Conservation (phyloP, 2,888 invertebrate genomes). For the Venustoraphidia nigricollis region DNA sequence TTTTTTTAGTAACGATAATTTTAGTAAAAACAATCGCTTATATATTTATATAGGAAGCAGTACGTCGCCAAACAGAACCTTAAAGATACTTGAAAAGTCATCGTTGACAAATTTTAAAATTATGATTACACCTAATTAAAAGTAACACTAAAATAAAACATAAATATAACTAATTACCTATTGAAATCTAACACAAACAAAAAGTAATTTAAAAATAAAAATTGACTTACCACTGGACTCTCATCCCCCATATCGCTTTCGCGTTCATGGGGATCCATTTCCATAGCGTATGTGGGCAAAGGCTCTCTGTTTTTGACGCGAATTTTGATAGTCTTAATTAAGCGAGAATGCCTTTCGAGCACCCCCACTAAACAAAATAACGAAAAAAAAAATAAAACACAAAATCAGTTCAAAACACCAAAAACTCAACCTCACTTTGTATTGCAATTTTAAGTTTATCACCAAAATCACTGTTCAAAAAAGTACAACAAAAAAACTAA, state of each 20-base stretch:
- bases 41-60: too few species aligned
- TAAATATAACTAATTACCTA: neutral
- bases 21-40: too few species aligned
- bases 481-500: neutral
- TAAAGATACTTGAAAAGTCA: too few species aligned
- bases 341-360: conserved; percentile 24
- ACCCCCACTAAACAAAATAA: conserved; percentile 20
- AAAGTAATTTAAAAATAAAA: neutral
- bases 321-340: conserved; percentile 50
- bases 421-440: neutral
- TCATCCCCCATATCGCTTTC: conserved; percentile 65
- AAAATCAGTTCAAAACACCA: conserved; percentile 8
- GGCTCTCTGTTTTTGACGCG: conserved; percentile 79
- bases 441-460: neutral
- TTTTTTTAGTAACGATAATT: too few species aligned
- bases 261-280: conserved; percentile 39
- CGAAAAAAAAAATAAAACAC: conserved; percentile 10
- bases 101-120: neutral
- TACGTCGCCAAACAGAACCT: too few species aligned
- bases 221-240: conserved; percentile 52
- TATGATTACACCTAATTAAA: neutral
- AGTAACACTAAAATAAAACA: neutral
- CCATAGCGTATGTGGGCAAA: conserved; percentile 75
- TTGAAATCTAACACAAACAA: neutral
- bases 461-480: neutral